Evolutionary conservation across 2,113 vertebrate species (phyloP).

Genomic region (Silurus glanis): DNA sequence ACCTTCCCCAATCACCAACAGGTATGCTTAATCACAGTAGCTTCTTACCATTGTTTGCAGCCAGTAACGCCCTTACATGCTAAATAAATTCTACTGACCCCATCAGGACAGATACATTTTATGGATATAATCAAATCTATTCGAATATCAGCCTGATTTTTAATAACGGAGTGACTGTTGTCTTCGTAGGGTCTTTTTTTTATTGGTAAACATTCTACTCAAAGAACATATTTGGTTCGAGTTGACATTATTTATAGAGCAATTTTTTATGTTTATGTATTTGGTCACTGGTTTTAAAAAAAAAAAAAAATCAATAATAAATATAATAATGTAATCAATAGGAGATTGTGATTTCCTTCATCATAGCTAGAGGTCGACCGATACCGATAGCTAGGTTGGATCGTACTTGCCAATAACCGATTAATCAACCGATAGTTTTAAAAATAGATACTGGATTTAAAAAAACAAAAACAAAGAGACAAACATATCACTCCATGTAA

Average conservation of each 20-base stretch:
- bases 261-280: neutral
- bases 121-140: neutral
- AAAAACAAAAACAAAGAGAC: no score
- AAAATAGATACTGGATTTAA: no score
- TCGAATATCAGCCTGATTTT: neutral
- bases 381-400: no score
- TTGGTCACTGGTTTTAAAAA: no score
- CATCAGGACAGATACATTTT: neutral
- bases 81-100: neutral
- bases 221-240: neutral
- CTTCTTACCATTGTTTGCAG: neutral
- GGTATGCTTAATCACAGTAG: conserved; percentile 54
- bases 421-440: no score
- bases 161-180: neutral
- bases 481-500: no score
- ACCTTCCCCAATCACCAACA: conserved; percentile 98
- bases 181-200: neutral
- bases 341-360: neutral
- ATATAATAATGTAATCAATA: neutral
- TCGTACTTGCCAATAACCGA: no score
- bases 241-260: neutral
- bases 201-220: neutral
- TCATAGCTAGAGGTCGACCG: neutral
- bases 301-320: neutral
- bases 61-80: neutral